Base-by-base conservation (phyloP, 2,888 invertebrate genomes). In the Embidobia sp. region DNA sequence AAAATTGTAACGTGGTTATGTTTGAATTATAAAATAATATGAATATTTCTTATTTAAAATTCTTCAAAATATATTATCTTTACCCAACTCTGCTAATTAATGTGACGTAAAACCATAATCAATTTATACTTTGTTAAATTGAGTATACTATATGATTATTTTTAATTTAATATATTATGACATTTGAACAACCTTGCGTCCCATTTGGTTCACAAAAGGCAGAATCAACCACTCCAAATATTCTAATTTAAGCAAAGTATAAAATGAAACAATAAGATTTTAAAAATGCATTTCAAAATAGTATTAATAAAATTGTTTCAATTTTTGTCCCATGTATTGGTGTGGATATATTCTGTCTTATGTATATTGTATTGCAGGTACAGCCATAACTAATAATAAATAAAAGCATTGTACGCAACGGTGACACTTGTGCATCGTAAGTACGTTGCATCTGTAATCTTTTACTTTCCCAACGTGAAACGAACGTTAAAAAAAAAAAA, bases 331-430 rank as follows among this genome's bases (percentile, higher is more conserved):
- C 40, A 31, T 16, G 64, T 44, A 70, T 78, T 82, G 80, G 82
- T 83, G 82, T 85, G 83, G 86, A 72, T 18, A 85, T 85, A 83
- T 86, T 83, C 83, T 84, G 80, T 86, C 84, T 86, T 87, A 77
- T 88, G 84, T 66, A 73, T 84, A 87, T 88, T 88, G 81, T 84
- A 87, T 88, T 88, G 81, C 88, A 88, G 88, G 88, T 88, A 87
- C 87, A 85, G 84, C 86, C 85, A 86, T 85, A 87, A 86, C 83
- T 88, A 88, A 88, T 85, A 86, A 85, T 85, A 85, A 85, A 81
- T 84, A 85, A 86, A 85, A 84, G 80, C 82, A 83, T 85, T 85
- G 84, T 85, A 85, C 82, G 84, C 83, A 85, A 83, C 85, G 85
- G 84, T 87, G 87, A 86, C 85, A 85, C 83, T 85, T 83, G 82